These are phyloP conservation scores for Columba guinea DNA, from an alignment of 2,797 vertebrate species.

Conservation along the genomic window DNA sequence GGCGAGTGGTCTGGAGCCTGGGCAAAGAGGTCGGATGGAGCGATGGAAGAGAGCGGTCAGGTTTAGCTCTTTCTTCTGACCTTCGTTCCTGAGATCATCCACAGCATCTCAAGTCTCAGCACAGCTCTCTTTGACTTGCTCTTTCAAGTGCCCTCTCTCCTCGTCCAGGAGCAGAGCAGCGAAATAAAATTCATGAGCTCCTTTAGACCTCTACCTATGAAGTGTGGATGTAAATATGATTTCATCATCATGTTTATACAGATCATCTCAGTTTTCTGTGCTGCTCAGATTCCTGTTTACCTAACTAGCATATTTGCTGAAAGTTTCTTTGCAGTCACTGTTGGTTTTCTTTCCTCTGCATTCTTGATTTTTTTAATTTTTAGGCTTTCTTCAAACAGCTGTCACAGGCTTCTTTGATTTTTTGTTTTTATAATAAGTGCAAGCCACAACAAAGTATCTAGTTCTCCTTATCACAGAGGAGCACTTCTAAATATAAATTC, in stretches of 20 bases:
- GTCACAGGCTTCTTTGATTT: constrained; percentile 30
- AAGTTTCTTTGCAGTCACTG: not conserved
- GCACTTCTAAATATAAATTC: constrained; percentile 36
- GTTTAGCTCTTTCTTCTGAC: not conserved
- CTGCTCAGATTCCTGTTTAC: not conserved
- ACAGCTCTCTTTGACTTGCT: not conserved
- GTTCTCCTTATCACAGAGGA: not conserved
- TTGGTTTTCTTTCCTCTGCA: not conserved
- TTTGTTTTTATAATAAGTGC: constrained; percentile 10
- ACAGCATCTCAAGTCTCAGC: not conserved
- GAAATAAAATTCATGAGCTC: not conserved
- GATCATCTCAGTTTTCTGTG: not conserved
- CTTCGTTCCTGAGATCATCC: not conserved
- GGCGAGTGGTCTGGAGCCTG: accelerated
- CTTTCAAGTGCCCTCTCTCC: not conserved
- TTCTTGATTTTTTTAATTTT: constrained; percentile 1
- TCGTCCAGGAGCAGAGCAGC: not conserved
- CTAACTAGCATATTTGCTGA: not conserved
- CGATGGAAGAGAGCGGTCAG: not conserved
- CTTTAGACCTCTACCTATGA: not conserved
- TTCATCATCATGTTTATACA: not conserved
- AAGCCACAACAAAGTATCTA: constrained; percentile 23
- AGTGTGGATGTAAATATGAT: not conserved
- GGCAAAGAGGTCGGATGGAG: not conserved
- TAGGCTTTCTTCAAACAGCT: constrained; percentile 9